Base-by-base conservation (phyloP, 1,140 invertebrate species). In the Philotrypesis tridentata region DNA sequence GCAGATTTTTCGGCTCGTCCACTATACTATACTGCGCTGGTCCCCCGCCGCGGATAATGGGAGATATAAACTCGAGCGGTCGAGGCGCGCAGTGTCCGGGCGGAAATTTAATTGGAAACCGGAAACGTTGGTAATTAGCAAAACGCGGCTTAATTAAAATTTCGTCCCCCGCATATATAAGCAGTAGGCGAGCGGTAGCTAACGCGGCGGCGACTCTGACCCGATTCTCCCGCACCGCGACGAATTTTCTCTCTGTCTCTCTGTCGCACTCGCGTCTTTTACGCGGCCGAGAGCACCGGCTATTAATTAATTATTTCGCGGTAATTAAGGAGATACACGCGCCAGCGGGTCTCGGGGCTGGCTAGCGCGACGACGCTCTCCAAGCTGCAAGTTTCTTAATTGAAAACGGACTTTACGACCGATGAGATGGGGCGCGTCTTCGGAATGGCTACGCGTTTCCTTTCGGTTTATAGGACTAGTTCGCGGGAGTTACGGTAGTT, bases 41-140 rank as follows among this genome's bases (percentile, higher is more conserved):
- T n/a, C n/a, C n/a, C n/a, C n/a, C n/a, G n/a, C n/a, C n/a, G n/a
- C n/a, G n/a, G n/a, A n/a, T n/a, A n/a, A n/a, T n/a, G n/a, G n/a
- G n/a, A 43, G 40, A 43, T 11, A 43, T 43, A 43, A 43, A n/a
- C n/a, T n/a, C n/a, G n/a, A n/a, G n/a, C n/a, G n/a, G n/a, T n/a
- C n/a, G n/a, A n/a, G n/a, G n/a, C n/a, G n/a, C n/a, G n/a, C n/a
- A 43, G 40, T 37, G 33, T 43, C 40, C 12, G 40, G 40, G 7
- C 25, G 9, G 65, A 68, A 31, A 68, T 68, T 68, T 68, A 68
- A 68, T 68, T 68, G 65, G 31, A 68, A 68, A 68, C 8, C 65
- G 65, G 65, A 68, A 68, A 68, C 31, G 65, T 2, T 31, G 9
- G 27, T 25, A 68, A 68, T 68, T 68, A 68, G 65, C 40, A 17